Evolutionary conservation across 2,888 invertebrate genomes (phyloP), one percentile per base, ranked within the genome.

Genomic region (Carpatolechia fugitivella): DNA sequence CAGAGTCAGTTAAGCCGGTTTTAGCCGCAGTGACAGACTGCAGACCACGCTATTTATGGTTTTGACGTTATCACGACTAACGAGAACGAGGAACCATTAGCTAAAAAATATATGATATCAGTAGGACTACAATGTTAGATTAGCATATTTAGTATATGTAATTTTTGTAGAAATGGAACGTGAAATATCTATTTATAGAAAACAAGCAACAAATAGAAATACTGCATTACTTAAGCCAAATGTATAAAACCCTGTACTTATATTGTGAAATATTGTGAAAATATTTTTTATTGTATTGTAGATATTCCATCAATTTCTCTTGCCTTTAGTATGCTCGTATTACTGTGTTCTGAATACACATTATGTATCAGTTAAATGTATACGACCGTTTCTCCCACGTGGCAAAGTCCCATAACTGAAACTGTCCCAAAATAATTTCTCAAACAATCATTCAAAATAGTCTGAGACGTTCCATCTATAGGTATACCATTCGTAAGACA

Each of bases 21-120:
- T 78, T 70, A 76, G 74, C 75, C 60, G 62, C 74, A 73, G 73
- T 83, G 84, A 85, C 82, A 84, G 73, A 74, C 64, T 70, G 69
- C 66, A 72, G 69, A 70, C 72, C 75, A 76, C 65, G 77, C 79
- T 83, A 80, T 87, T 84, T 82, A 80, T 73, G 74, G 69, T 65
- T 62, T 75, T 82, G 84, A 86, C 86, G 80, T 86, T 89, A 89
- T 90, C 89, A 54, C 59, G 77, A 75, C 73, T 75, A 72, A 68
- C 65, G 65, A 65, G 64, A 70, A 72, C 76, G 64, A 69, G 79
- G 79, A 81, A 78, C 80, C 84, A 85, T 87, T 87, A 89, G 66
- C 56, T 58, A 64, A 64, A 68, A 65, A n/a, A 24, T 24, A 44
- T 65, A 7, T 29, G 13, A 44, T 29, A 44, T 67, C 71, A 69